Evolutionary conservation across 2,888 invertebrate species (phyloP), one percentile per base, ranked within the genome.

Genomic region (Liopterus haemorrhoidalis): DNA sequence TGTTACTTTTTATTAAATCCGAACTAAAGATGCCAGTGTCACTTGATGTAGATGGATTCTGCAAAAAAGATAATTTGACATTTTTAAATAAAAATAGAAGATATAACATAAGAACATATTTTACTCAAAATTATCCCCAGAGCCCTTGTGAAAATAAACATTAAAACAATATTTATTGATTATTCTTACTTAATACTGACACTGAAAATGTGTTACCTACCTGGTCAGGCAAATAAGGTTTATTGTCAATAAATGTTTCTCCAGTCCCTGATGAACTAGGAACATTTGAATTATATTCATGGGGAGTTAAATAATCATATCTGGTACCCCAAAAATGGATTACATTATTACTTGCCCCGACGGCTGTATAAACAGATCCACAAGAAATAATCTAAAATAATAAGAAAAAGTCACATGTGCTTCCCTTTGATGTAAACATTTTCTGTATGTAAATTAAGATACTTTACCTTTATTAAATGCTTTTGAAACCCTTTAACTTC

Each of bases 311-410:
- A n/a, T n/a, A n/a, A n/a, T 68, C 69, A 54, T 69, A 69, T 11
- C 70, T 65, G 4, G 74, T 74, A 14, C 85, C 85, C 82, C 84
- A 85, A 57, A 82, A 78, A 52, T 79, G 77, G 5, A 85, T 65
- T 16, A 79, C 75, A 60, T 82, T 81, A 51, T 81, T 76, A 27
- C 74, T 68, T 1, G 81, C 81, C 3, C 74, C 74, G 5, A 76
- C 78, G n/a, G 81, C 68, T 1, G 81, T 79, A 60, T 76, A 82
- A 15, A 76, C 75, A 18, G 76, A 73, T 9, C 79, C 82, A 62
- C 81, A 81, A 51, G 74, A 70, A 6, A 79, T 73, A 60, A 71
- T 74, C 81, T 82, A 55, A 41, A 49, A 24, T 30, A 30, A 30
- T 30, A 6, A 11, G 11, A 9, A 6, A 30, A 11, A 8, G 5